Conservation (phyloP, 1,140 invertebrate genomes). For the Mesaphorura yosii region DNA sequence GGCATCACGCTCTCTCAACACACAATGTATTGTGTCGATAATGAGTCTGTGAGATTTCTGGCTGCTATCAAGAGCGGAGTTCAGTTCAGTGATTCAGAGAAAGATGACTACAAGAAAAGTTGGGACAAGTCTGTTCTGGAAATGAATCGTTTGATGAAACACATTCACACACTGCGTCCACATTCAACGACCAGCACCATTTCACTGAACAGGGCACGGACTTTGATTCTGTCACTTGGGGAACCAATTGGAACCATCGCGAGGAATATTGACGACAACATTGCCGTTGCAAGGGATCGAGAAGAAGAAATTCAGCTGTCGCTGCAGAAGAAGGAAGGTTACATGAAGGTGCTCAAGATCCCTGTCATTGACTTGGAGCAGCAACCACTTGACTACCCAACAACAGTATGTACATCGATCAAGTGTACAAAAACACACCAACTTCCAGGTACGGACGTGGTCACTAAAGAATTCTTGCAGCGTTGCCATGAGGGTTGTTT, state of each 20-base stretch:
- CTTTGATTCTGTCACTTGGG: slow-evolving; percentile 1
- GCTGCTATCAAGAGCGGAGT: slow-evolving; percentile 5
- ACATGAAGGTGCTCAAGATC: not conserved
- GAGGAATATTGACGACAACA: slow-evolving; percentile 13
- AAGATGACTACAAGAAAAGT: not conserved
- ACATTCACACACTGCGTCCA: not conserved
- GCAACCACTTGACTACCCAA: not conserved
- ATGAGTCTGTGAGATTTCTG: slow-evolving; percentile 25
- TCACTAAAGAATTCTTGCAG: not conserved
- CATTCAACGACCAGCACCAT: slow-evolving; percentile 16
- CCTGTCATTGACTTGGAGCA: not conserved
- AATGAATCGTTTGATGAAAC: slow-evolving; percentile 1
- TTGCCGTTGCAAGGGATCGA: not conserved
- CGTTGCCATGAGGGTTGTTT: slow-evolving; percentile 6
- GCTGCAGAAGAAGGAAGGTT: not conserved
- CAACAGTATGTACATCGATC: slow-evolving; percentile 4
- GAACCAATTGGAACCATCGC: slow-evolving; percentile 14
- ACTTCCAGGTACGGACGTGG: not conserved
- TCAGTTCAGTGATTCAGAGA: not conserved
- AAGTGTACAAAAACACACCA: not conserved
- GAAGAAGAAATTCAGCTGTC: not conserved
- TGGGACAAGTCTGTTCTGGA: slow-evolving; percentile 10
- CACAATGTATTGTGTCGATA: slow-evolving; percentile 25
- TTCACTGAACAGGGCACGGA: slow-evolving; percentile 14
- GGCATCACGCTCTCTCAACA: slow-evolving; percentile 10